These are phyloP conservation scores for Vultur gryphus DNA, from an alignment of 2,797 vertebrate species.

Conservation along the genomic window DNA sequence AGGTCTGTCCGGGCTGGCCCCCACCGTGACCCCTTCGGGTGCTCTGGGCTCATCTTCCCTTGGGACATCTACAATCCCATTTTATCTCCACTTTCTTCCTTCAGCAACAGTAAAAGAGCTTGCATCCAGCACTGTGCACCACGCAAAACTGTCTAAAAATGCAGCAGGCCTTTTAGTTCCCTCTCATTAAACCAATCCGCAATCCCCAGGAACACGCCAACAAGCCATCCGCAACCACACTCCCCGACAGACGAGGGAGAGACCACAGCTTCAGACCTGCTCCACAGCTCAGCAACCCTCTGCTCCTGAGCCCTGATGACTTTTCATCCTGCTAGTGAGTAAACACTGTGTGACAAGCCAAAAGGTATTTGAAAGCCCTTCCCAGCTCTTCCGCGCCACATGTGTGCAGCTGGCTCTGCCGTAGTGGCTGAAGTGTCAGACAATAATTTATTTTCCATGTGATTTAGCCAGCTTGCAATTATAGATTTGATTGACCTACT, in stretches of 20 bases:
- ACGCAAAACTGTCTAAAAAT: background rate
- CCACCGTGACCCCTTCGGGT: fast-evolving
- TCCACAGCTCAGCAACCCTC: background rate
- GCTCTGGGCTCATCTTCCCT: background rate
- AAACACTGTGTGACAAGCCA: background rate
- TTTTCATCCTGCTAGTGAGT: background rate
- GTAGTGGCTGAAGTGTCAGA: background rate
- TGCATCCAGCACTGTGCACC: background rate
- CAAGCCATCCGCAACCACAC: background rate
- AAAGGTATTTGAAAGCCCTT: background rate
- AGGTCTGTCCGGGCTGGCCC: background rate
- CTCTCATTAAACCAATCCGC: background rate
- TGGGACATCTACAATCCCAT: background rate
- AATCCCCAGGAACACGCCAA: fast-evolving
- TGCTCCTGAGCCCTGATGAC: background rate
- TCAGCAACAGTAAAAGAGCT: background rate
- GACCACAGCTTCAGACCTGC: background rate
- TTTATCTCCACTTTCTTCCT: background rate
- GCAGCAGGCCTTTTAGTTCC: background rate
- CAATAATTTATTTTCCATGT: background rate
- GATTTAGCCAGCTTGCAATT: background rate
- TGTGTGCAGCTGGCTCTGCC: background rate
- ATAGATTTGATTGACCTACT: background rate
- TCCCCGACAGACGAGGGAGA: background rate
- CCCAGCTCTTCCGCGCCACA: background rate